Conservation (phyloP, 1,140 invertebrate genomes). For the Drosophila willistoni region DNA sequence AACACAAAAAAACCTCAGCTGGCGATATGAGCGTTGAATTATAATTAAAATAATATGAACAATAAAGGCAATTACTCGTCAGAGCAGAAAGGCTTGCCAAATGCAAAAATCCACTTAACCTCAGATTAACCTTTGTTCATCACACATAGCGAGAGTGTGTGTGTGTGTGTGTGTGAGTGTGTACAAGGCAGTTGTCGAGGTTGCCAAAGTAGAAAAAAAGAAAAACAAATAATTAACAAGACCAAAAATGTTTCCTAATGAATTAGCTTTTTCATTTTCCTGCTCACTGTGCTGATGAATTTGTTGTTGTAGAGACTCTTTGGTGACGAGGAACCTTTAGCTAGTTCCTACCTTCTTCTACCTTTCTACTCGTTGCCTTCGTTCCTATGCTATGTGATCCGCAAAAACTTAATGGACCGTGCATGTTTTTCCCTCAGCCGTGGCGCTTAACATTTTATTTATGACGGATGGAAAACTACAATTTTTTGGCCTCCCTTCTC, state of each 20-base stretch:
- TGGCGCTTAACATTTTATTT: conserved; percentile 83
- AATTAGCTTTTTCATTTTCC: conserved; percentile 40
- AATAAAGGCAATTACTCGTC: conserved; percentile 64
- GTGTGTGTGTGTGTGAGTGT: neutral
- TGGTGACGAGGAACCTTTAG: conserved; percentile 32
- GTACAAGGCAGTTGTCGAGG: conserved; percentile 22
- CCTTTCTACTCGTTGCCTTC: conserved; percentile 17
- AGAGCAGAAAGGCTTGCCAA: conserved; percentile 67
- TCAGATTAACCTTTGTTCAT: conserved; percentile 50
- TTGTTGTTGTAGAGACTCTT: conserved; percentile 19
- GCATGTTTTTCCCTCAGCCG: conserved; percentile 82
- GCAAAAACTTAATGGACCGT: conserved; percentile 80
- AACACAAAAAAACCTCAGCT: conserved; percentile 54
- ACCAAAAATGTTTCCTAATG: conserved; percentile 27
- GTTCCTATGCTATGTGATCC: conserved; percentile 40
- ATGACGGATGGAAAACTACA: conserved; percentile 79
- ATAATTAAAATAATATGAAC: conserved; percentile 72
- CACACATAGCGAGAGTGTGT: conserved; percentile 13
- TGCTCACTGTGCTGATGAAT: neutral
- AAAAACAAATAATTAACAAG: conserved; percentile 17
- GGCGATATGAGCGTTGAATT: conserved; percentile 42
- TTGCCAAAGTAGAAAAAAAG: conserved; percentile 31
- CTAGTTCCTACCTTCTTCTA: conserved; percentile 1
- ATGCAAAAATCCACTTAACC: conserved; percentile 56
- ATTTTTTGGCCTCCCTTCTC: conserved; percentile 40